Evolutionary conservation across 1,140 invertebrate species (phyloP), one percentile per base, ranked within the genome.

Genomic region (Monomorium pharaonis): DNA sequence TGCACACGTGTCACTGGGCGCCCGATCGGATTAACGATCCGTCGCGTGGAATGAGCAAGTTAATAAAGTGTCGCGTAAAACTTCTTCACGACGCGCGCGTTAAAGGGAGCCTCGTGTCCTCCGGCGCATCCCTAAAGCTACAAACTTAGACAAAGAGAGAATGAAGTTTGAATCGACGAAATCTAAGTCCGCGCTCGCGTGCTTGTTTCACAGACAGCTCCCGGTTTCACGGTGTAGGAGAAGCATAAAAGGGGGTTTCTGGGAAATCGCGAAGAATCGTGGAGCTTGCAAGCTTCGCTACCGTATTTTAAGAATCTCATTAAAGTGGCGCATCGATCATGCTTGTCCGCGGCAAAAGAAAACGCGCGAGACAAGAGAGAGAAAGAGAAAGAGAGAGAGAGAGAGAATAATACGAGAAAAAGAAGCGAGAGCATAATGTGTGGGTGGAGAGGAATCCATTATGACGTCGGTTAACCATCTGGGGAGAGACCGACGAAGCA

Each of bases 241-340:
- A 24, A 75, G 44, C 58, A 14, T 30, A 62, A 65, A 65, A 63
- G 24, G 37, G 2, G 42, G 24, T 67, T 74, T 58, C 78, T 47
- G 62, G 65, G 62, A 85, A 78, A 85, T 56, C 62, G n/a, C 33
- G 49, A 14, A 37, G 62, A 58, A 44, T 78, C 49, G 47, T 44
- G 18, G 33, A 63, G 47, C 33, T 44, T 14, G 60, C 21, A 18
- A 44, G 21, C 33, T 51, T 44, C 44, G 72, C 74, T 56, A 65
- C 83, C 58, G 87, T 91, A 90, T 91, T 90, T 89, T 88, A 91
- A 91, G 89, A 85, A 88, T 90, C 90, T 91, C 90, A 89, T 91
- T 91, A 91, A 90, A 90, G 78, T 60, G 70, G 70, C 76, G 37
- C 75, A 78, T 77, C 84, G 74, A 80, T 85, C 83, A 77, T 78